Conservation (phyloP, 2,797 vertebrate genomes). For the Synanceia verrucosa region DNA sequence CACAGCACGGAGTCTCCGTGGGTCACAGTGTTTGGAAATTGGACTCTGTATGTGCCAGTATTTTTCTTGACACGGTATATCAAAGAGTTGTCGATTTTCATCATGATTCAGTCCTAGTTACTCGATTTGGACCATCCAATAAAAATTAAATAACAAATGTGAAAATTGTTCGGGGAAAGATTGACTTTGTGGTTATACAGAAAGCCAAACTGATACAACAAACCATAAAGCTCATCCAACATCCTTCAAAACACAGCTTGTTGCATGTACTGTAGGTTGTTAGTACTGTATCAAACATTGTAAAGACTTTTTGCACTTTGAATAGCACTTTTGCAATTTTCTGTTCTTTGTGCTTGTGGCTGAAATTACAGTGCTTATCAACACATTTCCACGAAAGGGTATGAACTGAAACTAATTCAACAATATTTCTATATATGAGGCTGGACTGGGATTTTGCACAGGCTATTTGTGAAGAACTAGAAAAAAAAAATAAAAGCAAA, state of each 20-base stretch:
- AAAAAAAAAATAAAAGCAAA: not conserved
- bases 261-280: not conserved
- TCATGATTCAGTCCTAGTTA: slow-evolving; percentile 7
- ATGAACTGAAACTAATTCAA: no score
- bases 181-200: not conserved
- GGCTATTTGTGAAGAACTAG: not conserved
- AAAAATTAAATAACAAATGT: slow-evolving; percentile 2
- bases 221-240: not conserved
- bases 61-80: slow-evolving; percentile 4
- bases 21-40: slow-evolving; percentile 22
- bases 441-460: not conserved
- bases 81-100: slow-evolving; percentile 9
- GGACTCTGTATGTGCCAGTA: not conserved
- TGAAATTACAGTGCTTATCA: not conserved
- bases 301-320: not conserved
- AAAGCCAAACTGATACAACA: not conserved
- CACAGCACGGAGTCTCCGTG: slow-evolving; percentile 1
- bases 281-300: no score
- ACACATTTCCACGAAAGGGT: not conserved
- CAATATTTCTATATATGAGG: no score
- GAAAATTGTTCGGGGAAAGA: not conserved
- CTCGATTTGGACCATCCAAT: not conserved
- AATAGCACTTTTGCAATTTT: not conserved
- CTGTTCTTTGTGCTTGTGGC: not conserved
- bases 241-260: not conserved